phyloP scores from a whole-genome alignment of 2,888 invertebrate species.

The Acleris holmiana region DNA sequence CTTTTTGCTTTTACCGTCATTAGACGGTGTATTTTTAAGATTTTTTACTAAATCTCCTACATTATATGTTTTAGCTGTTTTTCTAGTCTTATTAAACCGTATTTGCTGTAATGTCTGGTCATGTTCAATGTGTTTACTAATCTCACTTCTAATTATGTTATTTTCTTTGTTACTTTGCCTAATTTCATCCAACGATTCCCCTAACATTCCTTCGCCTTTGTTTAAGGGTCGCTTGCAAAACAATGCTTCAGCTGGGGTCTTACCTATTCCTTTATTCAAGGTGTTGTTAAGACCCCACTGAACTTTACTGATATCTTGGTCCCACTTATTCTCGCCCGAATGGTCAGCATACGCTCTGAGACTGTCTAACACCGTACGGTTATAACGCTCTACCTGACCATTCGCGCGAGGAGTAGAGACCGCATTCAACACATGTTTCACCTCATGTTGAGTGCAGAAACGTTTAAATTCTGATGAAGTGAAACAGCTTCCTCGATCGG shows the following conservation, averaged over 20 bases:
- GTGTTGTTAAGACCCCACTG: constrained; percentile 29
- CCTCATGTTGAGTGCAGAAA: background rate
- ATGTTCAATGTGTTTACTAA: constrained; percentile 1
- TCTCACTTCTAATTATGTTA: background rate
- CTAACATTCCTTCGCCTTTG: background rate
- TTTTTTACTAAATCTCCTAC: constrained; percentile 26
- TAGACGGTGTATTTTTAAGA: background rate
- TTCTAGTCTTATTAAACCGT: background rate
- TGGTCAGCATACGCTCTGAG: background rate
- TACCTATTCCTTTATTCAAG: constrained; percentile 15
- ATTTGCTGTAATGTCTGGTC: background rate
- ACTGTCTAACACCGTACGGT: background rate
- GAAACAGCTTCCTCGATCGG: constrained; percentile 16
- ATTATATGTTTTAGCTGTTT: background rate
- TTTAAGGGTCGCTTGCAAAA: background rate
- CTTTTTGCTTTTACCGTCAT: constrained; percentile 29
- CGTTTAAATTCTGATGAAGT: constrained; percentile 16
- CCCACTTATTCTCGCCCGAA: constrained; percentile 1
- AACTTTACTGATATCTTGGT: background rate
- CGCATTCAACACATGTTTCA: constrained; percentile 5
- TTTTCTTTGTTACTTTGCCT: background rate
- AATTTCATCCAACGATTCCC: background rate
- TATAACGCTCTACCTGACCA: constrained; percentile 2
- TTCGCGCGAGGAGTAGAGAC: constrained; percentile 10
- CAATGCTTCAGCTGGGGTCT: constrained; percentile 11